Conservation (phyloP, 2,888 invertebrate genomes). For the Embidobia sp. region DNA sequence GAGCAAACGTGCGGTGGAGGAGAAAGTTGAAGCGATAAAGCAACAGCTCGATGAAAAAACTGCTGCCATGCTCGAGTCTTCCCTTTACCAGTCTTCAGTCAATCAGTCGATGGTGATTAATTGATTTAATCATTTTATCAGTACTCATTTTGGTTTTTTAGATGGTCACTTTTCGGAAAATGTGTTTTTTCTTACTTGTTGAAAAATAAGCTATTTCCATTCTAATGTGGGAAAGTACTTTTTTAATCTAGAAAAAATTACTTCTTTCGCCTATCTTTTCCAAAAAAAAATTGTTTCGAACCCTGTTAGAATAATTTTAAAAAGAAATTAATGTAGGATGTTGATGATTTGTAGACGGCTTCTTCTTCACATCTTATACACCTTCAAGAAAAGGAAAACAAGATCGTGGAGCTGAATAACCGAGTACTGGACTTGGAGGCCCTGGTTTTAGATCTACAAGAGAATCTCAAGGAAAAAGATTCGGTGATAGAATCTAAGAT, state of each 20-base stretch:
- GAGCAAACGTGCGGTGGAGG: conserved; percentile 79
- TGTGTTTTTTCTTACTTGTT: too few species aligned
- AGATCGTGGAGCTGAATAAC: conserved; percentile 86
- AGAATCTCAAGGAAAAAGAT: conserved; percentile 91
- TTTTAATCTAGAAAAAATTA: too few species aligned
- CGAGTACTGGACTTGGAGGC: conserved; percentile 89
- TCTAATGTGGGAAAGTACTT: too few species aligned
- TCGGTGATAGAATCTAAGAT: conserved; percentile 91
- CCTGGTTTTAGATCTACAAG: conserved; percentile 90
- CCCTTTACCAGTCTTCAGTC: conserved; percentile 67
- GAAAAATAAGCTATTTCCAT: too few species aligned
- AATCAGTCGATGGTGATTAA: conserved; percentile 70
- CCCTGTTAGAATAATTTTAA: too few species aligned
- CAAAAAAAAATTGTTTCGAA: too few species aligned
- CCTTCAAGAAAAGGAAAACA: conserved; percentile 85
- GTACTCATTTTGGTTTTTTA: too few species aligned
- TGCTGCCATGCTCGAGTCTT: conserved; percentile 71
- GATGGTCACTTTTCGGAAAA: too few species aligned
- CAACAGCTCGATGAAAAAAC: conserved; percentile 82
- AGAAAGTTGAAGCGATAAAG: conserved; percentile 81
- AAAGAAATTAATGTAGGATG: not conserved
- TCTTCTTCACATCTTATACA: conserved; percentile 75
- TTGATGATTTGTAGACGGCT: conserved; percentile 61
- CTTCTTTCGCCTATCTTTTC: too few species aligned
- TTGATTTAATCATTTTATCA: too few species aligned